These are phyloP conservation scores for Pollenia amentaria DNA, from an alignment of 2,888 invertebrate species.

Conservation along the genomic window DNA sequence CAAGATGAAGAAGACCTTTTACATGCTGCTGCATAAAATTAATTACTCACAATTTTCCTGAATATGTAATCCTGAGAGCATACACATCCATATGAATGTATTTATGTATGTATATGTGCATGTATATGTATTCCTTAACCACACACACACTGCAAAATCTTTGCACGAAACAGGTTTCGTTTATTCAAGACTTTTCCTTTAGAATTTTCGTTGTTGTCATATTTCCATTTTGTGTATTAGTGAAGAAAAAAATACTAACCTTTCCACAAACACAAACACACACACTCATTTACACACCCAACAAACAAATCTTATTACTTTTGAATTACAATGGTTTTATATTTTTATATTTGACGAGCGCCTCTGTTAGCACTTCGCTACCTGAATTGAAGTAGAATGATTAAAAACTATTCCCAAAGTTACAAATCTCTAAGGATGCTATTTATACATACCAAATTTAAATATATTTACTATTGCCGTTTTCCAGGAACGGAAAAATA, in stretches of 20 bases:
- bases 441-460: too few relatives aligned
- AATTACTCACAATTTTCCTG: slow-evolving; percentile 70
- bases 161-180: slow-evolving; percentile 28
- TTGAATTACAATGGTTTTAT: too few relatives aligned
- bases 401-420: too few relatives aligned
- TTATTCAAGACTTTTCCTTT: slow-evolving; percentile 17
- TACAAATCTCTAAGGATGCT: too few relatives aligned
- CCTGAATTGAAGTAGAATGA: too few relatives aligned
- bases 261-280: slow-evolving; percentile 20
- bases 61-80: slow-evolving; percentile 66
- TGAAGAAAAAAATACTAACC: slow-evolving; percentile 25
- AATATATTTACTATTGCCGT: too few relatives aligned
- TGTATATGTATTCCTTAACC: background rate
- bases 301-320: too few relatives aligned
- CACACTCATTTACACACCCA: background rate
- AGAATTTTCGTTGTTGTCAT: slow-evolving; percentile 30
- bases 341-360: too few relatives aligned
- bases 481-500: too few relatives aligned
- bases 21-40: slow-evolving; percentile 73
- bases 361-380: too few relatives aligned
- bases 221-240: slow-evolving; percentile 10
- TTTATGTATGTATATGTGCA: background rate
- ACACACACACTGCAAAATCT: background rate
- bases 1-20: slow-evolving; percentile 48
- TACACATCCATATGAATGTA: background rate